Base-by-base conservation (phyloP, 2,888 invertebrate genomes). In the Agrotis segetum region DNA sequence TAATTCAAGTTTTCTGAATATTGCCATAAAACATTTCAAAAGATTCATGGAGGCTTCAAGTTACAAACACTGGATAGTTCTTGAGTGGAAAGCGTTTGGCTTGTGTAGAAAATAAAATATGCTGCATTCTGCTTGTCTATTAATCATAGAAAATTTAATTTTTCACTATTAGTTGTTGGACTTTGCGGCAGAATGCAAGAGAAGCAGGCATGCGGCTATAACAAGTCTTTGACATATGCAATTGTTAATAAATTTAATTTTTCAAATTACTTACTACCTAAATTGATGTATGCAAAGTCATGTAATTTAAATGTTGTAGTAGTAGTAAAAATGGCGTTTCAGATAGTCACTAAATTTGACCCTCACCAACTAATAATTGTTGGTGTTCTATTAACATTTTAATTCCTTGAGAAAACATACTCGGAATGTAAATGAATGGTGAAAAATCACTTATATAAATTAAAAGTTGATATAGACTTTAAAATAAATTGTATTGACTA, bases 21-120 rank as follows among this genome's bases (percentile, higher is more conserved):
- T 47, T 91, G 91, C 91, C 92, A 92, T 92, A 92, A 90, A 83
- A 56, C 61, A 34, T 82, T 82, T 81, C 80, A 85, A 85, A 81
- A 86, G 79, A 87, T 89, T 85, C 59, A 66, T 67, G 60, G 67
- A 64, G 67, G 63, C 59, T 74, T 65, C 85, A 87, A 86, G 73
- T 85, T 85, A 89, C 87, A 69, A 21, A 60, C 64, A 72, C 66
- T 56, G 68, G 47, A 78, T 63, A 63, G 46, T 67, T 75, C 53
- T 75, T 55, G 68, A 66, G 62, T 58, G 44, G 50, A 62, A 66
- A 55, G 56, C 59, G 76, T 71, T 70, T 74, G 67, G 71, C 67
- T 69, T 74, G 65, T 67, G 73, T 80, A 80, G 72, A 64, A 72
- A 85, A 75, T 55, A 61, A 47, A n/a, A n/a, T n/a, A 71, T 60